Base-by-base conservation (phyloP, 2,797 vertebrate genomes). In the Chlorospingus flavigularis region DNA sequence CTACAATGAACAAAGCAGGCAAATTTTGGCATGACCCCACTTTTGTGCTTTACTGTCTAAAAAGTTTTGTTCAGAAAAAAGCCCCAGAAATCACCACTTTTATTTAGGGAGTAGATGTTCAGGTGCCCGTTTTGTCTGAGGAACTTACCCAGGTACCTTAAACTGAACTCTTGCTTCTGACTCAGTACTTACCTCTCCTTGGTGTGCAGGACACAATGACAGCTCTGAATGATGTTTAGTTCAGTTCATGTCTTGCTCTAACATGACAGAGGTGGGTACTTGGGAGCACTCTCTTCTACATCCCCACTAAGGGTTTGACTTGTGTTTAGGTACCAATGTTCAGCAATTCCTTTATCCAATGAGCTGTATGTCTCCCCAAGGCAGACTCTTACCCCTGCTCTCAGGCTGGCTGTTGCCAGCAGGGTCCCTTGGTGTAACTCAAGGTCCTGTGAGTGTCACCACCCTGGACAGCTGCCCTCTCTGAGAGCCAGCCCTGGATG, bases 171-270 rank as follows among this genome's bases (percentile, higher is more conserved):
- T 19, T 18, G n/a, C 57, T 78, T 58, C 51, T 57, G 57, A 58
- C 39, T 68, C 50, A 26, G 54, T 68, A 54, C 63, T 65, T 62
- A 61, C 37, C 18, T 57, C 19, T 47, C 48, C 37, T 42, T 10
- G 21, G 13, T 13, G n/a, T 7, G 43, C 2, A 61, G 40, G 37
- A 62, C 20, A 40, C 0, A 0, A 25, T 9, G 63, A 31, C 5
- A 7, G 39, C 13, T 79, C 33, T 14, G 4, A 1, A 35, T 0
- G 13, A 40, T 37, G 24, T 39, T 71, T 47, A 39, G 55, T 63
- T 43, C 54, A 53, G 25, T 8, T 39, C 18, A 28, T 35, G 31
- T 33, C 25, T 83, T 67, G 48, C 33, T 86, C 53, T 35, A n/a
- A 42, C 10, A 8, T 4, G 24, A 54, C 16, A 43, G 65, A 60